Evolutionary conservation across 2,888 invertebrate genomes (phyloP).

Genomic region (Steinernema scapterisci): DNA sequence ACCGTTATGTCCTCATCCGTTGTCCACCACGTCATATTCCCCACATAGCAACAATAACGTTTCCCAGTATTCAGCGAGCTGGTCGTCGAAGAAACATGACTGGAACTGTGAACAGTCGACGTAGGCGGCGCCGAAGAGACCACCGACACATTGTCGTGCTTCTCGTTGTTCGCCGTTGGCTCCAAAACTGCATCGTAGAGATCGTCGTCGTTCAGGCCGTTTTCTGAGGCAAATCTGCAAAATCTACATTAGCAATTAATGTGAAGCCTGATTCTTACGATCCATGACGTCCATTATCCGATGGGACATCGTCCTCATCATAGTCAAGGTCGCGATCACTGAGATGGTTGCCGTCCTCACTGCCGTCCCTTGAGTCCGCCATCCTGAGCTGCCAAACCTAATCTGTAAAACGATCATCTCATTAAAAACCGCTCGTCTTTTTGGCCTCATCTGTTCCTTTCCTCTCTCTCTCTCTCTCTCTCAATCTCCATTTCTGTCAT

Average conservation of each 20-base stretch:
- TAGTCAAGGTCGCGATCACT: slow-evolving; percentile 40
- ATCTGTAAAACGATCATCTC: background rate
- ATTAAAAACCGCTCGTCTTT: background rate
- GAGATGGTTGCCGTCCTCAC: slow-evolving; percentile 11
- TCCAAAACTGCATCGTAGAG: slow-evolving; percentile 64
- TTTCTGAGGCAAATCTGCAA: background rate
- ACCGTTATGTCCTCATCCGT: slow-evolving; percentile 63
- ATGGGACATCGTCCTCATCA: slow-evolving; percentile 38
- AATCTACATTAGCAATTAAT: background rate
- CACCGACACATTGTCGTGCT: slow-evolving; percentile 41
- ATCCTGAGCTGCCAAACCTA: background rate
- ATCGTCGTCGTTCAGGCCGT: slow-evolving; percentile 47
- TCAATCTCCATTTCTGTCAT: background rate
- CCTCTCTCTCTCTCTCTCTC: too few species aligned
- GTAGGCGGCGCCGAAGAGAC: slow-evolving; percentile 28
- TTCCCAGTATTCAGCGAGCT: slow-evolving; percentile 51
- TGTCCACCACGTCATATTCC: slow-evolving; percentile 88
- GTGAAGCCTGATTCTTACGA: background rate
- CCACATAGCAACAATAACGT: slow-evolving; percentile 83
- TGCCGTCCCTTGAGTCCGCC: slow-evolving; percentile 14
- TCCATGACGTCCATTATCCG: background rate
- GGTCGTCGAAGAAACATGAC: background rate
- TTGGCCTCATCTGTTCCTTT: background rate
- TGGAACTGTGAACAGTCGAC: background rate
- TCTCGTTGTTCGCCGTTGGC: slow-evolving; percentile 49